These are phyloP conservation scores for Lithophane ornitopus DNA, from an alignment of 2,888 invertebrate species.

Conservation along the genomic window DNA sequence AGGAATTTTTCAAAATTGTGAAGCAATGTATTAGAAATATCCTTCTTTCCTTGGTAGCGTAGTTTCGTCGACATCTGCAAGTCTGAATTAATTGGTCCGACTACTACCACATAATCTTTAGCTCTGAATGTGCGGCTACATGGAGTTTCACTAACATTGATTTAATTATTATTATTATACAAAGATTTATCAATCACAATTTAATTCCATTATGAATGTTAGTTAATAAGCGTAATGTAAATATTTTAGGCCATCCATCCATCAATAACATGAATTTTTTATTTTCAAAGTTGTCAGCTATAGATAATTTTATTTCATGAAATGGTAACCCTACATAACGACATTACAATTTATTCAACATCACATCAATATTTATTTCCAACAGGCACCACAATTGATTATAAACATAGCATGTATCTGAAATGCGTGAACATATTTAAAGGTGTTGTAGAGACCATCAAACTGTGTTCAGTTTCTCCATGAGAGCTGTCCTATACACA, in stretches of 20 bases:
- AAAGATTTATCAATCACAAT: conserved; percentile 5
- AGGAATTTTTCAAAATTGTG: too few relatives aligned
- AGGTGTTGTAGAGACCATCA: neutral
- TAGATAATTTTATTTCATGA: conserved; percentile 11
- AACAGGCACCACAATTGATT: conserved; percentile 47
- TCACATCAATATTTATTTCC: conserved; percentile 27
- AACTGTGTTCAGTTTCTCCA: neutral
- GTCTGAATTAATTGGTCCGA: conserved; percentile 19
- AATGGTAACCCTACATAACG: conserved; percentile 12
- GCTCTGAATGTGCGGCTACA: conserved; percentile 2
- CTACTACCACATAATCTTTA: conserved; percentile 5
- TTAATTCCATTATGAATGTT: neutral
- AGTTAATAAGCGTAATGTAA: conserved; percentile 3
- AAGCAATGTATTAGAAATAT: too few relatives aligned
- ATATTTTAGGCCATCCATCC: conserved; percentile 7
- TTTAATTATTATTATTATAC: neutral
- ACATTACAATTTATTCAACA: conserved; percentile 22
- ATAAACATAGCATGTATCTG: neutral
- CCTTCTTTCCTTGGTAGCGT: too few relatives aligned
- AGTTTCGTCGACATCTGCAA: too few relatives aligned
- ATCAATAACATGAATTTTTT: neutral
- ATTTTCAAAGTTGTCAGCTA: conserved; percentile 3
- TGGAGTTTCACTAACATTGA: conserved; percentile 4
- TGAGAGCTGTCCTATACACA: neutral
- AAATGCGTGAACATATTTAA: neutral